Base-by-base conservation (phyloP, 2,797 vertebrate species). In the Brotula barbata region DNA sequence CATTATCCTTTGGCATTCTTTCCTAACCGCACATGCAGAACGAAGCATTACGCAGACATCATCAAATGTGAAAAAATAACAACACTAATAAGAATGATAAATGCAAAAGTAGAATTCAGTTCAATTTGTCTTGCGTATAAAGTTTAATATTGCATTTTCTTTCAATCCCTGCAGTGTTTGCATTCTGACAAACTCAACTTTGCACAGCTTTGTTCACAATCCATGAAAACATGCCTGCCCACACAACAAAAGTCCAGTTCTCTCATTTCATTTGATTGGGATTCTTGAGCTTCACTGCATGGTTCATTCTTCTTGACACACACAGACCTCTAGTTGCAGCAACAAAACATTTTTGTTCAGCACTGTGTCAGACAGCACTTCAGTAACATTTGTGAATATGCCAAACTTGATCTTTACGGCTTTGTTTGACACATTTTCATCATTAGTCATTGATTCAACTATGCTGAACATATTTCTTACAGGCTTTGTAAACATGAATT, bases 401-500 rank as follows among this genome's bases (percentile, higher is more conserved):
- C 16, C 5, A 33, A 36, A 61, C 51, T 49, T 47, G 17, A 41
- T 16, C 25, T 28, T 28, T 28, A 28, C 7, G 7, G 50, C 72
- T 62, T 73, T 37, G 71, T 69, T 76, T 72, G 60, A 72, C 75
- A 82, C 58, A 37, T 68, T 82, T 70, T 55, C 55, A 67, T 59
- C 68, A 48, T 19, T 57, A 65, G 55, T 54, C 68, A 54, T 41
- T 70, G 73, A 85, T 77, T 77, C 37, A 28, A 40, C 41, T 48
- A 64, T 73, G 66, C 68, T 58, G 60, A 83, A 68, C 73, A 72
- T 58, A 64, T 71, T 76, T 75, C 81, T 78, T 58, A 75, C 65
- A 75, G 65, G 55, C 63, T 73, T 75, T 69, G 52, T 64, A 70
- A 58, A 70, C 79, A 88, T 78, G 75, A 88, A 88, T 89, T 88